Conservation (phyloP, 2,888 invertebrate species). For the Thelaira solivaga region DNA sequence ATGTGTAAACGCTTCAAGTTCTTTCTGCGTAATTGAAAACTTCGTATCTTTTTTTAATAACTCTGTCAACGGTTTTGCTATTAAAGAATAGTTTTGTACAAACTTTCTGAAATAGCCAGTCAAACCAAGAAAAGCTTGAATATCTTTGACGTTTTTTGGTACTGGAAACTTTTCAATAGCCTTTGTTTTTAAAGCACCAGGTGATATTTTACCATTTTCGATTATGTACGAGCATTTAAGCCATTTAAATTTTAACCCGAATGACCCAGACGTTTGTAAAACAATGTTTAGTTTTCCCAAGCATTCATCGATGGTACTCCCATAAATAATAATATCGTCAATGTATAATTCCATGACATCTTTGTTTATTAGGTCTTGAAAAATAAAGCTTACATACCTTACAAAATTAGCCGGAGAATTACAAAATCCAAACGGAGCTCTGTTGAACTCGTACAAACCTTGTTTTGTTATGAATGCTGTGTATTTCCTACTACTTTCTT, state of each 20-base stretch:
- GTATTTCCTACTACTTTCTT: not conserved
- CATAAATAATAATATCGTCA: not conserved
- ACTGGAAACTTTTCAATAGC: too few species aligned
- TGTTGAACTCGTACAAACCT: not conserved
- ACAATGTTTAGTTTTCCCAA: not conserved
- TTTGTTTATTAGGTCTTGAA: not conserved
- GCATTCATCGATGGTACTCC: not conserved
- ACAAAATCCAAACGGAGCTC: not conserved
- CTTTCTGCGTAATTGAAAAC: too few species aligned
- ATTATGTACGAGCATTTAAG: not conserved
- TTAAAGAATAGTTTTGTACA: not conserved
- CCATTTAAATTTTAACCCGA: not conserved
- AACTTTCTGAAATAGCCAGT: not conserved
- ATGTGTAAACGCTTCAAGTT: not conserved
- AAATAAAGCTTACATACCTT: not conserved
- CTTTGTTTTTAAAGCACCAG: too few species aligned
- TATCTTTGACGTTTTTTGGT: not conserved
- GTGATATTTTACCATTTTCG: not conserved
- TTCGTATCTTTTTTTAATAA: not conserved
- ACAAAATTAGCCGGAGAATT: not conserved
- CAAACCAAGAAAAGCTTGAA: not conserved
- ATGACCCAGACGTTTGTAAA: not conserved
- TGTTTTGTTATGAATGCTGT: not conserved
- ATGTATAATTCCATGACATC: not conserved
- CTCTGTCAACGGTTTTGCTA: not conserved